A percentile compares a stretch with the other conserved stretches of the same genome.
These are phyloP conservation scores for Addax nasomaculatus DNA, from an alignment of 2,113 vertebrate genomes.

Conservation along the genomic window DNA sequence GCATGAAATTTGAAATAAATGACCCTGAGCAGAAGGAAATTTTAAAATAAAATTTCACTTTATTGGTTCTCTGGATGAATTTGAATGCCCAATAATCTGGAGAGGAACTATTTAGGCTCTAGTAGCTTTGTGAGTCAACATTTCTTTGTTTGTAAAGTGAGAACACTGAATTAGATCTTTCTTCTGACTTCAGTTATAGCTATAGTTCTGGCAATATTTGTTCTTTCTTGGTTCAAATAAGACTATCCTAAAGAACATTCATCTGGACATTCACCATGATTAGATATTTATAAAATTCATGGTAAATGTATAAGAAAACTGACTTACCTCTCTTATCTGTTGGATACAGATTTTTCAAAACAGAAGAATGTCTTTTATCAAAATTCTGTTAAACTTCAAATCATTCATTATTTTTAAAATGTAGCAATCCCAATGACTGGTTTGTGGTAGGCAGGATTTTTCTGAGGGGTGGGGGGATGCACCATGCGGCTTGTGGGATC, in stretches of 20 bases:
- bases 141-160: conserved; percentile 9
- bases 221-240: conserved; percentile 90
- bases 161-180: not conserved
- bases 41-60: not conserved
- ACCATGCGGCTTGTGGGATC: not conserved
- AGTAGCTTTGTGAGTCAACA: not conserved
- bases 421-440: conserved; percentile 89
- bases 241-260: conserved; percentile 89
- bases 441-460: conserved; percentile 85
- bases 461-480: rapidly evolving
- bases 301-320: conserved; percentile 92
- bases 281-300: conserved; percentile 88
- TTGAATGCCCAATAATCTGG: not conserved
- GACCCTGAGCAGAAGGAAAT: not conserved
- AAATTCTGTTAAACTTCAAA: conserved; percentile 92
- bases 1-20: conserved; percentile 15
- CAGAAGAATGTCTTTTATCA: conserved; percentile 93
- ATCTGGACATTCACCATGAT: conserved; percentile 86
- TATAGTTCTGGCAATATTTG: conserved; percentile 84
- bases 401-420: conserved; percentile 88
- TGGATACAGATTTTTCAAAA: conserved; percentile 92
- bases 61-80: not conserved
- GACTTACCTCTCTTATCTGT: conserved; percentile 90
- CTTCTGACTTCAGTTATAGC: conserved; percentile 78
- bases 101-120: not conserved